Evolutionary conservation across 2,888 invertebrate genomes (phyloP).

Genomic region (Chloromyia formosa): DNA sequence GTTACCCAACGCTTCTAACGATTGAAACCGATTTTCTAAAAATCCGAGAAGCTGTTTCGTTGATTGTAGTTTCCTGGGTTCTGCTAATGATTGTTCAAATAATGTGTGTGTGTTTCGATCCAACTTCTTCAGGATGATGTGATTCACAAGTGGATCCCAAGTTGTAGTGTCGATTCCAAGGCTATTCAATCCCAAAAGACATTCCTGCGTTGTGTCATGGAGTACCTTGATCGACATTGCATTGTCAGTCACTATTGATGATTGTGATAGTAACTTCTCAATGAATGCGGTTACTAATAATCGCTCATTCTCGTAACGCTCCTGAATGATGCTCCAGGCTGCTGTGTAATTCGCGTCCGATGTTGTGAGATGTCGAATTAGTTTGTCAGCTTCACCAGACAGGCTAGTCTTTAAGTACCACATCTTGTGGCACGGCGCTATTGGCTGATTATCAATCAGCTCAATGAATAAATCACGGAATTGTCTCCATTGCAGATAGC

Average conservation of each 20-base stretch:
- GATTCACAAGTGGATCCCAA: constrained; percentile 39
- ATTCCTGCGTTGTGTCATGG: constrained; percentile 43
- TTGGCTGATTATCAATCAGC: too few relatives aligned
- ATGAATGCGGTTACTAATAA: not conserved
- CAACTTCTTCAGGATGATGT: constrained; percentile 40
- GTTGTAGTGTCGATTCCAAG: constrained; percentile 27
- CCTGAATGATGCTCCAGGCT: not conserved
- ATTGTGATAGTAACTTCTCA: not conserved
- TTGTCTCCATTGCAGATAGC: not conserved
- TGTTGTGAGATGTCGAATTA: not conserved
- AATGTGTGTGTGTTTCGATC: not conserved
- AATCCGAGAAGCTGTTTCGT: not conserved
- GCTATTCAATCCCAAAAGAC: constrained; percentile 31
- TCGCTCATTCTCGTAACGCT: not conserved
- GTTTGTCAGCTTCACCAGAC: not conserved
- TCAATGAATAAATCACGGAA: not conserved
- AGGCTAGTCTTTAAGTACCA: not conserved
- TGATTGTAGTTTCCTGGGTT: not conserved
- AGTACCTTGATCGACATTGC: constrained; percentile 39
- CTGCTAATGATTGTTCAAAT: not conserved
- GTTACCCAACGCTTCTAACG: not conserved
- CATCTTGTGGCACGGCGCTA: too few relatives aligned
- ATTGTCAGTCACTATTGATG: not conserved
- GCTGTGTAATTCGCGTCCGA: not conserved
- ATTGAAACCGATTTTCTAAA: not conserved